Evolutionary conservation across 2,888 invertebrate genomes (phyloP).

Genomic region (Hemicrepidius hirtus): DNA sequence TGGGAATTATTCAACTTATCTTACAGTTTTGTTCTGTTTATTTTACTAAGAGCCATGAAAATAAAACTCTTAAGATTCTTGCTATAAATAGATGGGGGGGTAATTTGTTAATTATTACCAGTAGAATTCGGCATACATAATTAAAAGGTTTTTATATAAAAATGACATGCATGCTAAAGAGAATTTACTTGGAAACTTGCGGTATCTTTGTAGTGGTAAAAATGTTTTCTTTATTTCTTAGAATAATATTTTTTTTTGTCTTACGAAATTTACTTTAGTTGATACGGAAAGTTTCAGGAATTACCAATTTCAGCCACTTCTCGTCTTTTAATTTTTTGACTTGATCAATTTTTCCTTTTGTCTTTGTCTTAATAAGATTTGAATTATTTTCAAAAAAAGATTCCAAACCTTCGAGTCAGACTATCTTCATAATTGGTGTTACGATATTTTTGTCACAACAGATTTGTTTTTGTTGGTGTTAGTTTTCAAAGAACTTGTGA

Average conservation of each 20-base stretch:
- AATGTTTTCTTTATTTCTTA: not conserved
- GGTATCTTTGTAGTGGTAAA: not conserved
- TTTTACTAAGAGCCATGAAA: conserved; percentile 28
- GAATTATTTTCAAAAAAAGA: no score
- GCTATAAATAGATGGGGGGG: conserved; percentile 38
- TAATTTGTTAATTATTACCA: conserved; percentile 33
- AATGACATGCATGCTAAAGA: not conserved
- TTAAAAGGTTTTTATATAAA: conserved; percentile 13
- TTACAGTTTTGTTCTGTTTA: conserved; percentile 30
- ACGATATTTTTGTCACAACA: conserved; percentile 16
- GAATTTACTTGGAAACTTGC: conserved; percentile 2
- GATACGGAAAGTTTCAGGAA: no score
- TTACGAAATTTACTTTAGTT: no score
- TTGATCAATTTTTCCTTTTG: no score
- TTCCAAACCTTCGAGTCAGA: no score
- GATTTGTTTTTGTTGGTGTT: not conserved
- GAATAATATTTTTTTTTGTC: no score
- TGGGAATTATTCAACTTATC: conserved; percentile 41
- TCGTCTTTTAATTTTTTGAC: no score
- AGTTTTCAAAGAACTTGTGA: not conserved
- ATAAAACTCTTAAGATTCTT: conserved; percentile 32
- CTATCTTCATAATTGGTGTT: no score
- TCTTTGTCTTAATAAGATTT: no score
- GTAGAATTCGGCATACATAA: conserved; percentile 24
- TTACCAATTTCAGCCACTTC: no score